phyloP scores from a whole-genome alignment of 2,888 invertebrate species.

The Boloria euphrosyne region DNA sequence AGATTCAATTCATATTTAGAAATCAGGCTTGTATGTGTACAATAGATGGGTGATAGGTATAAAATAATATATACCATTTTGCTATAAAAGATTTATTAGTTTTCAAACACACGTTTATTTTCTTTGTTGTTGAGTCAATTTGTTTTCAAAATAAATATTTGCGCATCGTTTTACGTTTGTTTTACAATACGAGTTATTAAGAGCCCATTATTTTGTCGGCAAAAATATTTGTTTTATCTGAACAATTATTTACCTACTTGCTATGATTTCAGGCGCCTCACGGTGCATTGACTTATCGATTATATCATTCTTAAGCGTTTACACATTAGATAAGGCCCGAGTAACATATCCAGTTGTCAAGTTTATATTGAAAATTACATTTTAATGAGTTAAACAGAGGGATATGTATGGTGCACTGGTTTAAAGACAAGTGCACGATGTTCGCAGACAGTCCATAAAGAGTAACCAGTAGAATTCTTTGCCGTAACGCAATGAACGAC shows the following conservation, averaged over 20 bases:
- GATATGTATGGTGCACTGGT: slow-evolving; percentile 48
- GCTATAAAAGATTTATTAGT: not conserved
- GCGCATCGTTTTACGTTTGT: slow-evolving; percentile 36
- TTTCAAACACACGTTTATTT: slow-evolving; percentile 15
- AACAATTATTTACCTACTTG: slow-evolving; percentile 24
- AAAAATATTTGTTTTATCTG: slow-evolving; percentile 28
- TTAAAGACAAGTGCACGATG: slow-evolving; percentile 55
- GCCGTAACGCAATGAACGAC: slow-evolving; percentile 47
- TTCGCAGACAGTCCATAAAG: slow-evolving; percentile 54
- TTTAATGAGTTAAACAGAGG: slow-evolving; percentile 63
- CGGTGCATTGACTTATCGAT: slow-evolving; percentile 33
- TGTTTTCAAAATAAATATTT: slow-evolving; percentile 31
- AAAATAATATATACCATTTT: too few relatives aligned
- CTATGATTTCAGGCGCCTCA: slow-evolving; percentile 26
- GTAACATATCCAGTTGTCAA: slow-evolving; percentile 34
- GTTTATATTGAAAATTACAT: slow-evolving; percentile 46
- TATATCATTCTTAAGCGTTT: slow-evolving; percentile 31
- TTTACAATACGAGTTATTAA: slow-evolving; percentile 24
- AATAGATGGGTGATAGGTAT: too few relatives aligned
- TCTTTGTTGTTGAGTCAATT: slow-evolving; percentile 32
- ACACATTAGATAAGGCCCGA: slow-evolving; percentile 36
- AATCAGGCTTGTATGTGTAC: too few relatives aligned
- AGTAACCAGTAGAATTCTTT: slow-evolving; percentile 71
- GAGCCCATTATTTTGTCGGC: slow-evolving; percentile 27
- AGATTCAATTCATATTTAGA: too few relatives aligned